Conservation (phyloP, 2,113 vertebrate species). For the Pithys albifrons region DNA sequence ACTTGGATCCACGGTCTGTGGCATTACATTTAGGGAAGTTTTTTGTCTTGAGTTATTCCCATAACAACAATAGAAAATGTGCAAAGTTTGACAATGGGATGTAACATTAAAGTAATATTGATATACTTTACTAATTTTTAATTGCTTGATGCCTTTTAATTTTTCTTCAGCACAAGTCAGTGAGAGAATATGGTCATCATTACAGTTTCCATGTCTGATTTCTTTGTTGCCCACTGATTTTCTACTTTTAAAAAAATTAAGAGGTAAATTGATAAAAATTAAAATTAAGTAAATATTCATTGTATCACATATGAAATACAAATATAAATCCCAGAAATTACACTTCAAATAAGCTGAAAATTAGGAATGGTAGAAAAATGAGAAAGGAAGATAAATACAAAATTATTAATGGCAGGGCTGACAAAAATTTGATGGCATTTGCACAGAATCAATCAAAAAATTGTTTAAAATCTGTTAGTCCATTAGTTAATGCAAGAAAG, state of each 20-base stretch:
- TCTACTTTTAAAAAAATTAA: not conserved
- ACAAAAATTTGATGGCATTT: not conserved
- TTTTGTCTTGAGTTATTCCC: not conserved
- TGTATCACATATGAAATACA: not conserved
- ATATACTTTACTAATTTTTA: not conserved
- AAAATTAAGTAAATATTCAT: not conserved
- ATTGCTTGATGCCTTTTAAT: not conserved
- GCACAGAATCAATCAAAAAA: not conserved
- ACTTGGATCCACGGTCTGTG: not conserved
- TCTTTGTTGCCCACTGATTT: not conserved
- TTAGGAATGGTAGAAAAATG: not conserved
- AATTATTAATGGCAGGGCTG: not conserved
- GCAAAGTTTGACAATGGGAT: not conserved
- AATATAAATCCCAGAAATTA: not conserved
- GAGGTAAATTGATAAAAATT: not conserved
- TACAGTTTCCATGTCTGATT: not conserved
- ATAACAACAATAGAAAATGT: not conserved
- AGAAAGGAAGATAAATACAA: not conserved
- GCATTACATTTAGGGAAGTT: not conserved
- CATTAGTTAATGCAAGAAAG: not conserved
- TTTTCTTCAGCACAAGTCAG: not conserved
- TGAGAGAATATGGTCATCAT: not conserved
- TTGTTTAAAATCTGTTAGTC: not conserved
- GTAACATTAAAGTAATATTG: not conserved
- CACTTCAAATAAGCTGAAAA: not conserved